Conservation (phyloP, 2,113 vertebrate genomes). For the Psilopsiagon aymara region DNA sequence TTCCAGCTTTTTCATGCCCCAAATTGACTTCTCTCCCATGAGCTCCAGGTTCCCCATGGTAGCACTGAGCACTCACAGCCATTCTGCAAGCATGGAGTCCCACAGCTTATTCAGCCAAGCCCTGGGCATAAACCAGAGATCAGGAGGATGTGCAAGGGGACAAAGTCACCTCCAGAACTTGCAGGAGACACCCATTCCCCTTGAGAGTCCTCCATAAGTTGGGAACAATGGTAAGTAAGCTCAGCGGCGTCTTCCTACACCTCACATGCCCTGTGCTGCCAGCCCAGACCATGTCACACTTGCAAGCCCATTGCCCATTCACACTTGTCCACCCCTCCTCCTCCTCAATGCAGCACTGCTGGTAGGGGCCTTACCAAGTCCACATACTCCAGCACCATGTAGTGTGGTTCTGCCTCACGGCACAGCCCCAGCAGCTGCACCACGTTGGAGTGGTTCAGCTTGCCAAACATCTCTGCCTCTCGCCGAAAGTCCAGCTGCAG, state of each 20-base stretch:
- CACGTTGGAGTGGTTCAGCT: conserved; percentile 88
- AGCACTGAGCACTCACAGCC: background rate
- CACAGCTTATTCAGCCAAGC: background rate
- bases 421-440: conserved; percentile 91
- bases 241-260: background rate
- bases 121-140: background rate
- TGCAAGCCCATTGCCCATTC: background rate
- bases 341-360: background rate
- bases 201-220: background rate
- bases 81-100: background rate
- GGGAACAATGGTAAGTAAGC: background rate
- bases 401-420: conserved; percentile 89
- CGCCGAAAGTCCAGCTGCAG: conserved; percentile 91
- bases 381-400: conserved; percentile 95
- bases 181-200: background rate
- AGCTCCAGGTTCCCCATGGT: background rate
- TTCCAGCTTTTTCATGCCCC: background rate
- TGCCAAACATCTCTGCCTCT: conserved; percentile 95
- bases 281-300: background rate
- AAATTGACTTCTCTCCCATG: background rate
- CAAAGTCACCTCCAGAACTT: background rate
- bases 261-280: background rate
- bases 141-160: background rate
- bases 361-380: conserved; percentile 85
- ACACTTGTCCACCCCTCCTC: background rate